A percentile compares a stretch with the other conserved stretches of the same genome.
Evolutionary conservation across 2,888 invertebrate genomes (phyloP).

Genomic region (Athalia circularis): DNA sequence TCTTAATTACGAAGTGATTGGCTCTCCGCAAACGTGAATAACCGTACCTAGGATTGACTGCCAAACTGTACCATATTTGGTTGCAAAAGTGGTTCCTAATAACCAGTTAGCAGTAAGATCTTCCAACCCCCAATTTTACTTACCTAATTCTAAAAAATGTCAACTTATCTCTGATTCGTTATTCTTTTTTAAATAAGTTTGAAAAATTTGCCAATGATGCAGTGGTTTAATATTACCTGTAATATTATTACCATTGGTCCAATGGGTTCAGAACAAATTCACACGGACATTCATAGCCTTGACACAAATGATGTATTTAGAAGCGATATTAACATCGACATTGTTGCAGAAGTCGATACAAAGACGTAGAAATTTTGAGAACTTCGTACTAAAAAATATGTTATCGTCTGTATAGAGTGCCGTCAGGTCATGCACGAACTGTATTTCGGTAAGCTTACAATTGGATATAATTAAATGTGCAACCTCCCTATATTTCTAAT

Average conservation of each 20-base stretch:
- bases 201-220: neutral
- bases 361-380: neutral
- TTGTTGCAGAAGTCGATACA: too few species aligned
- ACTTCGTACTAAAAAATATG: neutral
- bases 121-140: conserved; percentile 15
- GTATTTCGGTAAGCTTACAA: neutral
- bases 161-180: neutral
- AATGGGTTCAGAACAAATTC: neutral
- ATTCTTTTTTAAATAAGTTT: neutral
- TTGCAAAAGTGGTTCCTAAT: conserved; percentile 25
- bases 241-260: neutral
- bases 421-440: neutral
- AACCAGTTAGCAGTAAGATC: conserved; percentile 8
- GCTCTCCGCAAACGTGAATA: neutral
- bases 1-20: neutral
- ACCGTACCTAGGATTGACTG: neutral
- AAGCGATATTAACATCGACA: too few species aligned
- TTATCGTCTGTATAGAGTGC: neutral
- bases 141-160: neutral
- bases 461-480: neutral
- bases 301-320: neutral
- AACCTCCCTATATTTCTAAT: too few species aligned
- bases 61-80: neutral
- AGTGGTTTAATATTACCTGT: neutral
- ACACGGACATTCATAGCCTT: neutral